Evolutionary conservation across 37 sponge, comb jelly and placozoan species (phyloP), one percentile per base, ranked within the genome.

Genomic region (Amphimedon queenslandica): DNA sequence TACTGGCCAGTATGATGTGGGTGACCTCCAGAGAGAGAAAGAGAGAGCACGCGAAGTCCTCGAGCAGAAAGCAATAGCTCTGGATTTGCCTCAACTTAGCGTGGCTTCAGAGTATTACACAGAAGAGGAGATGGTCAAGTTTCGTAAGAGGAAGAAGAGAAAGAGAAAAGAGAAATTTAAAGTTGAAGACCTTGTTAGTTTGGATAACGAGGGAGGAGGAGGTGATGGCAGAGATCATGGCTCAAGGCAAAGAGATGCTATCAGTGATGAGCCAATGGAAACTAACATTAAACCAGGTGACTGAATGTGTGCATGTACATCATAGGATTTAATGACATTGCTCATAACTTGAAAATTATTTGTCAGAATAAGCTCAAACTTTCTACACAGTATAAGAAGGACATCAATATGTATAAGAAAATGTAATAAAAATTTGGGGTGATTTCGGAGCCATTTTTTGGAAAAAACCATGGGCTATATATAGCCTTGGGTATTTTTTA

Each of bases 21-120:
- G 58, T 32, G 72, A 79, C n/a, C 6, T 41, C 30, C 78, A 90
- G 57, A 80, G 73, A 35, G 78, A 81, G 58, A 65, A 35, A 25
- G 56, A 74, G 30, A 27, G 72, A 23, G 63, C 83, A 25, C 55
- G 61, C 31, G 37, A 81, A 36, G 41, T 76, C 16, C 82, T 90
- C 27, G 24, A 63, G 27, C 65, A 57, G n/a, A 73, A 69, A 37
- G 64, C 37, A 23, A 68, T 87, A 4, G 63, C 78, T n/a, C 66
- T 92, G 41, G 56, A 77, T 24, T 34, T 40, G 33, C 78, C 56
- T 24, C 83, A 81, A 2, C 68, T 80, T 31, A 39, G 42, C 4
- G 25, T 92, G 28, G 90, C 93, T 36, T 47, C 69, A n/a, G 93
- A 92, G 61, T 96, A 92, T 82, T 96, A 79, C 76, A 92, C 93